Conservation (phyloP, 2,113 vertebrate species). For the Formicarius rufipectus region DNA sequence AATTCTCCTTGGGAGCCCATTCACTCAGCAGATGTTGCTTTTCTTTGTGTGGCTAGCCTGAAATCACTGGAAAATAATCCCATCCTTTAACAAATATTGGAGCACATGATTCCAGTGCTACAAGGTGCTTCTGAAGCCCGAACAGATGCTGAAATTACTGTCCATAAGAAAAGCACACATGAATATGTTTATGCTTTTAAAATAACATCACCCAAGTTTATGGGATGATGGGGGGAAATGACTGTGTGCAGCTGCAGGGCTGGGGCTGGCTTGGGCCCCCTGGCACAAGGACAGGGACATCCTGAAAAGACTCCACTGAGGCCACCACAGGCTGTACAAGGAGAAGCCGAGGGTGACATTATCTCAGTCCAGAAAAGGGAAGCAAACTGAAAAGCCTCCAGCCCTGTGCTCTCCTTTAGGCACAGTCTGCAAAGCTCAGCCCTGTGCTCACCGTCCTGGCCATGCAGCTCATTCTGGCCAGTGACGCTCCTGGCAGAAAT, state of each 20-base stretch:
- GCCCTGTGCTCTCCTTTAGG: not conserved
- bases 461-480: accelerated
- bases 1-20: slow-evolving; percentile 50
- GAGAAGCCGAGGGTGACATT: accelerated
- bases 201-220: not conserved
- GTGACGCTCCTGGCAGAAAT: not conserved
- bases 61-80: slow-evolving; percentile 30
- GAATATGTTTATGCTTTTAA: not conserved
- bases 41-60: slow-evolving; percentile 46
- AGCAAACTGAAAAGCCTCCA: accelerated
- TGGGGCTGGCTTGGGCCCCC: not conserved
- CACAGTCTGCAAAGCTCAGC: not conserved
- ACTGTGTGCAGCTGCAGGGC: not conserved
- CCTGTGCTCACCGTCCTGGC: accelerated
- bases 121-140: not conserved
- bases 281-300: not conserved
- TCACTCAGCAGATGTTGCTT: slow-evolving; percentile 60
- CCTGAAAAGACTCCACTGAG: not conserved
- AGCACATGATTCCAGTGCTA: not conserved
- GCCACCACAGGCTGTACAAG: accelerated
- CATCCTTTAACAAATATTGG: not conserved
- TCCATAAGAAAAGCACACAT: accelerated
- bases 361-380: not conserved
- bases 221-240: not conserved
- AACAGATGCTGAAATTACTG: not conserved